Percentiles rank a stretch among this genome's conserved stretches.
phyloP scores from a whole-genome alignment of 2,797 vertebrate species.

The Psittacula derbiana region DNA sequence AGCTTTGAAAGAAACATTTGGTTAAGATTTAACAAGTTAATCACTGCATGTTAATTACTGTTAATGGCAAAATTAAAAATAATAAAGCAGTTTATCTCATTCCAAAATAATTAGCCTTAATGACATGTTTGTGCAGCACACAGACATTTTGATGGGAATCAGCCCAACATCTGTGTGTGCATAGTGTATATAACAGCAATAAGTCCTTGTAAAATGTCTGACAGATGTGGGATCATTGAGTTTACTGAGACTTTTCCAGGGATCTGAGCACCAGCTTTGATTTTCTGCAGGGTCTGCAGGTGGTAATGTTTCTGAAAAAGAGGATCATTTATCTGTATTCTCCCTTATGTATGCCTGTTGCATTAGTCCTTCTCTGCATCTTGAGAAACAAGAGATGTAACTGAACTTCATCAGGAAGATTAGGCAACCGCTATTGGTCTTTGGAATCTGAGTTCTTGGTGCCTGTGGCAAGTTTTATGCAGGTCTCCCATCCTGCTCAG shows the following conservation, averaged over 20 bases:
- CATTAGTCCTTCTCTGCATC: background rate
- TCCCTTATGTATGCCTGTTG: background rate
- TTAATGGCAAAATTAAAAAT: constrained; percentile 45
- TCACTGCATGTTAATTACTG: background rate
- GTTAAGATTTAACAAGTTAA: background rate
- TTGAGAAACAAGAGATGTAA: background rate
- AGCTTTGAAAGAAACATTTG: background rate
- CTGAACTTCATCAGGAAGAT: background rate
- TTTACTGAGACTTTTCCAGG: background rate
- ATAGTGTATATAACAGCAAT: background rate
- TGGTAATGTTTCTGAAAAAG: background rate
- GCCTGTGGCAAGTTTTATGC: background rate
- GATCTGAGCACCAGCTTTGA: background rate
- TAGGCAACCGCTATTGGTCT: background rate
- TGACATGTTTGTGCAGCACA: background rate
- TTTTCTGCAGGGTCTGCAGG: background rate
- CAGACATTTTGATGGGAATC: background rate
- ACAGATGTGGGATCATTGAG: background rate
- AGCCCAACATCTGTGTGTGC: background rate
- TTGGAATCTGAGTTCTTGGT: background rate
- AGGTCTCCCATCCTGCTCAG: background rate
- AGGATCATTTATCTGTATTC: background rate
- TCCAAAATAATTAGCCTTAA: constrained; percentile 33
- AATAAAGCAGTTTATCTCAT: constrained; percentile 13
- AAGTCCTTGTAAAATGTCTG: background rate